Base-by-base conservation (phyloP, 1,140 invertebrate species). In the Brachionus rotundiformis region DNA sequence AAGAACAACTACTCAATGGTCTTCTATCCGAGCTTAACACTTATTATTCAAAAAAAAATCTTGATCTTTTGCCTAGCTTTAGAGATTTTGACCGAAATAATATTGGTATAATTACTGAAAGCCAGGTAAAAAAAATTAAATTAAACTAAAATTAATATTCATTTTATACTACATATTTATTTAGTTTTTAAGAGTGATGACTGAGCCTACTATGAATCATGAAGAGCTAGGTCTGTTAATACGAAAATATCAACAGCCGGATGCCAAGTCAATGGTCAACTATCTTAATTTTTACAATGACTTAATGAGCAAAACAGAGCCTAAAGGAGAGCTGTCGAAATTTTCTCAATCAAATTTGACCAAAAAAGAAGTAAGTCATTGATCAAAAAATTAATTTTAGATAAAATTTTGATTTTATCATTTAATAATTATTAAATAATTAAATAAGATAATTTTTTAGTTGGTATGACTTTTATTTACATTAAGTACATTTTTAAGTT, bases 51-150 rank as follows among this genome's bases (percentile, higher is more conserved):
- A 82, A 84, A 13, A 84, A 86, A 81, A 84, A 86, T 83, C 85
- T 88, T 44, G 87, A 86, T 80, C 71, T 88, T 16, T 82, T 85
- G 33, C 86, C 85, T 4, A 84, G 83, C 41, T 88, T 86, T 84
- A 85, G 87, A 83, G 86, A 88, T 80, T 88, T 88, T 86, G 87
- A 88, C 82, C 82, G 82, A 47, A 86, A 88, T 82, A 86, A 88
- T 81, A 87, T 85, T 81, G 87, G 87, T 10, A 82, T 84, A 19
- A 84, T 88, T 5, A 86, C 86, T 44, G 87, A 88, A 80, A 87
- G 86, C 82, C 87, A 88, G 85, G 87, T 87, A 84, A 73, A 44
- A 13, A 4, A 36, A 47, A 54, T 25, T 27, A 39, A 2, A 39
- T 10, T 31, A 23, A 10, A 25, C 3, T 36, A 1, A 36, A 31